These are phyloP conservation scores for Carposina sasakii DNA, from an alignment of 1,140 invertebrate genomes.

Conservation along the genomic window DNA sequence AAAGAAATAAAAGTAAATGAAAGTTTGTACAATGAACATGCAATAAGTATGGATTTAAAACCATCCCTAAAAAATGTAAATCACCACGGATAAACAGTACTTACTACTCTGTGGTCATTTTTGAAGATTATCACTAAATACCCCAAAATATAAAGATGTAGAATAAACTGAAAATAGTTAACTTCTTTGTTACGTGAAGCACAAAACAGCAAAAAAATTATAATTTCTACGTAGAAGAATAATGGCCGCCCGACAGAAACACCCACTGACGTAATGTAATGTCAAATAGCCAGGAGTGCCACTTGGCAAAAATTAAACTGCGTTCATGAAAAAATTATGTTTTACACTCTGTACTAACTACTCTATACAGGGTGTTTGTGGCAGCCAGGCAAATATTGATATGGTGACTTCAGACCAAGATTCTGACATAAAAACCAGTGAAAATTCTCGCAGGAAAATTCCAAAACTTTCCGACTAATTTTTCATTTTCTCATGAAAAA, in stretches of 20 bases:
- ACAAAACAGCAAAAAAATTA: slow-evolving; percentile 63
- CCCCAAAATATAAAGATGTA: slow-evolving; percentile 43
- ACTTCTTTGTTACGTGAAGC: slow-evolving; percentile 58
- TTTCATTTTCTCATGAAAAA: no score
- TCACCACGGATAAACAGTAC: no score
- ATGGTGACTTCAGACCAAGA: no score
- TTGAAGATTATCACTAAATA: slow-evolving; percentile 59
- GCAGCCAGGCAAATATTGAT: no score
- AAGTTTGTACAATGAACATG: slow-evolving; percentile 32
- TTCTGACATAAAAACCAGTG: no score
- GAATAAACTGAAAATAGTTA: slow-evolving; percentile 45
- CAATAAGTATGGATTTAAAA: slow-evolving; percentile 49
- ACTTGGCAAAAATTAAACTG: slow-evolving; percentile 60
- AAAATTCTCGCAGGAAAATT: no score
- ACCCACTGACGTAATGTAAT: slow-evolving; percentile 68
- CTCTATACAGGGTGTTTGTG: no score
- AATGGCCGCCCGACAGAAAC: slow-evolving; percentile 68
- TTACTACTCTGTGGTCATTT: slow-evolving; percentile 71
- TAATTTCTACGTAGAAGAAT: slow-evolving; percentile 67
- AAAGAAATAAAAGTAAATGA: slow-evolving; percentile 6
- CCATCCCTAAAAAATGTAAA: no score
- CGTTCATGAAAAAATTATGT: slow-evolving; percentile 43
- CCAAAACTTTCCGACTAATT: no score
- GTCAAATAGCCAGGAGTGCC: slow-evolving; percentile 66
- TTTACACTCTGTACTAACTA: no score